Percentiles rank a stretch among this genome's conserved stretches.
Conservation (phyloP, 2,113 vertebrate species). For the Alethe castanea region DNA sequence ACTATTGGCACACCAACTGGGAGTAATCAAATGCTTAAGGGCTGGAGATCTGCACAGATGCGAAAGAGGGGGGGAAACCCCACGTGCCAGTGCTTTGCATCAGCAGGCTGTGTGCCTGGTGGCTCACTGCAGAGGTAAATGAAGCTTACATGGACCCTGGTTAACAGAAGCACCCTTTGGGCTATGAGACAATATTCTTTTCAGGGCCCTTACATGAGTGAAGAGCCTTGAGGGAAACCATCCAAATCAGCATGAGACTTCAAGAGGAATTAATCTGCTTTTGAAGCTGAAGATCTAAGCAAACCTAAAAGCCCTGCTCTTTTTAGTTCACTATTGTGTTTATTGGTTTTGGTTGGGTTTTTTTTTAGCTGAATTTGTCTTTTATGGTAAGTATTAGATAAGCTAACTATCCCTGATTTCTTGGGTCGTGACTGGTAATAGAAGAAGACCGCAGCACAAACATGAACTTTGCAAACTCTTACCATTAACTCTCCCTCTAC, state of each 20-base stretch:
- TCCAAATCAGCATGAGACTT: background rate
- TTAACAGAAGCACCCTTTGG: background rate
- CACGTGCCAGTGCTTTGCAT: background rate
- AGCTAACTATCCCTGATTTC: background rate
- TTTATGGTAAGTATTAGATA: background rate
- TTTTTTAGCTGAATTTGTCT: background rate
- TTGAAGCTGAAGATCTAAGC: background rate
- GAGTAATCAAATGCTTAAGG: background rate
- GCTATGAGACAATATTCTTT: background rate
- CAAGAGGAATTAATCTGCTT: background rate
- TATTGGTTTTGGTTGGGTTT: background rate
- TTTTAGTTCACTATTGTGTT: background rate
- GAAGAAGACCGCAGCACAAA: background rate
- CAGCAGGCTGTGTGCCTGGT: background rate
- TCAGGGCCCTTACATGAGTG: background rate
- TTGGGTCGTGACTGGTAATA: background rate
- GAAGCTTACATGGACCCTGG: background rate
- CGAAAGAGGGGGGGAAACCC: background rate
- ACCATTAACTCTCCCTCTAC: background rate
- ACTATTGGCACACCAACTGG: background rate
- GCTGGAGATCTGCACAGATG: background rate
- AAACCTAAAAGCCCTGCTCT: background rate
- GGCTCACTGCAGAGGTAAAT: background rate
- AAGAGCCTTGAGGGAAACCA: background rate
- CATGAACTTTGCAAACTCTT: constrained; percentile 1